Base-by-base conservation (phyloP, 2,113 vertebrate species). In the Halichoerus grypus region DNA sequence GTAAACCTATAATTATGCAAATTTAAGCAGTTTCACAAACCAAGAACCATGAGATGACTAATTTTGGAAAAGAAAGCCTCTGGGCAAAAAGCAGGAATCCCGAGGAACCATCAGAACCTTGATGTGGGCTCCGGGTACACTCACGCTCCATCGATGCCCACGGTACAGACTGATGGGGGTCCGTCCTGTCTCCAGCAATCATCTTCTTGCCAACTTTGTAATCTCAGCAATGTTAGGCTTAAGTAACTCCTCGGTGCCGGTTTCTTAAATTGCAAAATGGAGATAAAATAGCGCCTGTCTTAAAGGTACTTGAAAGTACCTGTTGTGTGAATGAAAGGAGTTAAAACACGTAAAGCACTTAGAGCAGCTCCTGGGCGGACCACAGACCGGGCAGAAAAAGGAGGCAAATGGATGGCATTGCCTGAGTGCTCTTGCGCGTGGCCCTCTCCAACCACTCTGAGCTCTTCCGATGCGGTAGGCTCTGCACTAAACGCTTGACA, bases 241-340 rank as follows among this genome's bases (percentile, higher is more conserved):
- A 86, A 79, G 61, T 59, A 89, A 88, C 28, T 24, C 88, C 39
- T 94, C 24, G 10, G 51, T 93, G 55, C 22, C 55, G 42, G 69
- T 39, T 97, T 91, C 39, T 59, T 79, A 84, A 92, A 67, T 61
- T 91, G 49, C 24, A 77, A 94, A 94, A 51, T 88, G 57, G 55
- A 89, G 15, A 74, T 80, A 69, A 39, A 69, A 39, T 7, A 36
- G 9, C 53, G 39, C 36, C 57, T 53, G 49, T 7, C 15, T 61
- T 61, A 31, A 15, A 94, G 67, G 31, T 31, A 80, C 24, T 42
- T 91, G 80, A 86, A 91, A 71, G n/a, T 90, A 42, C n/a, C 16
- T 74, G 7, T 12, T 61, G 33, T 79, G 13, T 49, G 42, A 65
- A 61, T 53, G 77, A 69, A 93, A 19, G 57, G 33, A 61, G n/a